Percentiles rank a stretch among this genome's conserved stretches.
Evolutionary conservation across 2,113 vertebrate genomes (phyloP).

Genomic region (Triplophysa tibetana): DNA sequence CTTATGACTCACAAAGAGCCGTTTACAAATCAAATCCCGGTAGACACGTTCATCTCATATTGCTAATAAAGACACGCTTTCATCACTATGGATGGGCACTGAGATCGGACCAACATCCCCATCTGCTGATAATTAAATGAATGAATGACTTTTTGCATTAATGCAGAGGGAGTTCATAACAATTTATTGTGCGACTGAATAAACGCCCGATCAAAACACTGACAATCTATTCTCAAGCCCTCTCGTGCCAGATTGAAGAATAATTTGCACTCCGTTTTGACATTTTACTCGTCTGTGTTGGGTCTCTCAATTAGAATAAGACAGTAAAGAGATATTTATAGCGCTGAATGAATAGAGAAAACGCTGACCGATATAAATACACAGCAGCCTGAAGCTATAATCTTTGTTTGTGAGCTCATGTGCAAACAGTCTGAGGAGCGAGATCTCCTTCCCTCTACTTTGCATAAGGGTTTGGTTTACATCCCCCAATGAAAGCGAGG

Average conservation of each 20-base stretch:
- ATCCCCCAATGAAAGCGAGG: not conserved
- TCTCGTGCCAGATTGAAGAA: not conserved
- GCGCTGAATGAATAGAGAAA: not conserved
- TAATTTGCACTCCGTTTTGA: not conserved
- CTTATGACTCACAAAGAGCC: constrained; percentile 1
- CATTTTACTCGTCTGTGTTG: not conserved
- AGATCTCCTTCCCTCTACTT: constrained; percentile 16
- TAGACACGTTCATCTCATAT: not conserved
- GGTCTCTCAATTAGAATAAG: not conserved
- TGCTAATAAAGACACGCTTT: not conserved
- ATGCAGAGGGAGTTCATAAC: constrained; percentile 6
- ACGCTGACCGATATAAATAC: not conserved
- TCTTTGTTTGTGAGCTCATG: not conserved
- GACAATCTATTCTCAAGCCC: constrained; percentile 25
- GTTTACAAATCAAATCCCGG: not conserved
- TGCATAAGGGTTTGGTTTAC: constrained; percentile 27
- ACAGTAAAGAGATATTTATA: not conserved
- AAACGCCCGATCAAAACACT: constrained; percentile 14
- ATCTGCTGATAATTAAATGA: constrained; percentile 12
- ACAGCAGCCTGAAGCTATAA: not conserved
- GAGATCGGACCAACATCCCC: not conserved
- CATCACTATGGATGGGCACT: not conserved
- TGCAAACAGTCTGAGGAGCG: not conserved
- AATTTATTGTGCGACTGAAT: constrained; percentile 26
- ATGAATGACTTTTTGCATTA: not conserved